Evolutionary conservation across 2,888 invertebrate species (phyloP).

Genomic region (Nemapogon koenigi): DNA sequence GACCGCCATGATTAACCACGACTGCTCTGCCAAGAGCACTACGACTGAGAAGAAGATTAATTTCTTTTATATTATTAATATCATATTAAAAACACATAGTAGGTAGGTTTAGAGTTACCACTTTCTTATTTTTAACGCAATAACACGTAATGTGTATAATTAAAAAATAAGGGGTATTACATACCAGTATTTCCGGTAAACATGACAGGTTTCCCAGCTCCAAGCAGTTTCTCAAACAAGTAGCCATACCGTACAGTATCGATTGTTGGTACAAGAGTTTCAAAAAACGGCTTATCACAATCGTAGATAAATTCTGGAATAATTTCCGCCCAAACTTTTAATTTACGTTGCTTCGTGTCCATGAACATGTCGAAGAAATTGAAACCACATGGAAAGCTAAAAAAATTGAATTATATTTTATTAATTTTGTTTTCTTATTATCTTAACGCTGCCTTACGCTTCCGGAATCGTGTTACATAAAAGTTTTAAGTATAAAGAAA

Average conservation of each 20-base stretch:
- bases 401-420: too few relatives aligned
- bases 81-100: too few relatives aligned
- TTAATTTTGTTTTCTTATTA: too few relatives aligned
- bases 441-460: too few relatives aligned
- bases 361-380: constrained; percentile 80
- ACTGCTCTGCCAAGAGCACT: too few relatives aligned
- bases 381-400: constrained; percentile 71
- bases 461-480: too few relatives aligned
- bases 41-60: too few relatives aligned
- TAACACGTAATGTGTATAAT: constrained; percentile 1
- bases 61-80: too few relatives aligned
- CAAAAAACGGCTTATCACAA: constrained; percentile 78
- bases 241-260: constrained; percentile 89
- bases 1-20: too few relatives aligned
- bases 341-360: constrained; percentile 70
- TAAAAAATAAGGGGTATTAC: constrained; percentile 8
- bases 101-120: too few relatives aligned
- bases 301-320: constrained; percentile 78
- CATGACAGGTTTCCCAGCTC: constrained; percentile 78
- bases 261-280: constrained; percentile 89
- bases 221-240: constrained; percentile 76
- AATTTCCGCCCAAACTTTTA: constrained; percentile 82
- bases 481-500: too few relatives aligned
- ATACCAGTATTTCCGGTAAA: constrained; percentile 88
- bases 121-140: too few relatives aligned